These are phyloP conservation scores for Ochlodes sylvanus DNA, from an alignment of 2,888 invertebrate species.

Conservation along the genomic window DNA sequence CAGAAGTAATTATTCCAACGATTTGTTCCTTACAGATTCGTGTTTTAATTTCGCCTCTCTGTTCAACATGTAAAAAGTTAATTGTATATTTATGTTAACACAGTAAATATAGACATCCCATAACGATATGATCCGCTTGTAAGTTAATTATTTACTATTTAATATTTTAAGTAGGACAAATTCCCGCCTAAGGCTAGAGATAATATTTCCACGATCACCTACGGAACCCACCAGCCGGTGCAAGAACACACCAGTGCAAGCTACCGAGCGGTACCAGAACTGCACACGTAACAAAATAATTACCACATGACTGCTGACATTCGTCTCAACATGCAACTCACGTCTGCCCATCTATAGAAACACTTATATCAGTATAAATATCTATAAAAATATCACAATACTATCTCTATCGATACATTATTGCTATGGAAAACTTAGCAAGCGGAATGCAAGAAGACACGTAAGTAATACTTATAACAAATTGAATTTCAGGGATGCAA, in stretches of 20 bases:
- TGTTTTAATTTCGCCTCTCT: too few species aligned
- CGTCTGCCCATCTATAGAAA: slow-evolving; percentile 67
- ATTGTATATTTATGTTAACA: slow-evolving; percentile 10
- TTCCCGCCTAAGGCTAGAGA: slow-evolving; percentile 1
- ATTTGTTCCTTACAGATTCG: too few species aligned
- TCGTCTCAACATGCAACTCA: slow-evolving; percentile 58
- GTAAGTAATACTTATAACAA: slow-evolving; percentile 14
- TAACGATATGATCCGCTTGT: slow-evolving; percentile 16
- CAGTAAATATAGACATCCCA: slow-evolving; percentile 3
- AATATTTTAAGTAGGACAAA: slow-evolving; percentile 1
- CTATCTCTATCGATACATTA: slow-evolving; percentile 15
- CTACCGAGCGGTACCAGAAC: slow-evolving; percentile 20
- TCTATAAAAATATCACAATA: slow-evolving; percentile 45
- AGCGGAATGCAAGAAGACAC: slow-evolving; percentile 28
- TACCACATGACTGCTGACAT: slow-evolving; percentile 62
- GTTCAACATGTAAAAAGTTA: background rate
- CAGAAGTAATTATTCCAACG: too few species aligned
- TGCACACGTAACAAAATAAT: slow-evolving; percentile 45
- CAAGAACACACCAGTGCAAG: slow-evolving; percentile 20
- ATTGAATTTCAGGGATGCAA: background rate
- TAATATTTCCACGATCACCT: background rate
- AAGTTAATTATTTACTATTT: slow-evolving; percentile 3
- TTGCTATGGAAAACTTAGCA: slow-evolving; percentile 31
- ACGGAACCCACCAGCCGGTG: background rate
- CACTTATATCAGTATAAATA: slow-evolving; percentile 43